phyloP scores from a whole-genome alignment of 2,113 vertebrate genomes.

The Uria lomvia region DNA sequence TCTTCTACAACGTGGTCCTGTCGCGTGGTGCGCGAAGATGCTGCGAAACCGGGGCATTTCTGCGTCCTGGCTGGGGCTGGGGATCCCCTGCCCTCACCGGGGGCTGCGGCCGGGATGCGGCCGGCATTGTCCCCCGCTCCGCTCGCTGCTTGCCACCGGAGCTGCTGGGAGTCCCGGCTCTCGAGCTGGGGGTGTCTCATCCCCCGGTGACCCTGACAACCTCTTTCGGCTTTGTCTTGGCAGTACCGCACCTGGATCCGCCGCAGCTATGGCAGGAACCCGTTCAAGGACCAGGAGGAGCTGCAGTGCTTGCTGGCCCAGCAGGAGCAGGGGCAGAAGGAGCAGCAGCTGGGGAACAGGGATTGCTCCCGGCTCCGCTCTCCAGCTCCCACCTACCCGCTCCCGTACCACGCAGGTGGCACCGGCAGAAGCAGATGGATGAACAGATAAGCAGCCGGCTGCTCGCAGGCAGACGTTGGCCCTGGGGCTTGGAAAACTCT shows the following conservation, averaged over 20 bases:
- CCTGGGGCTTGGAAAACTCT: background rate
- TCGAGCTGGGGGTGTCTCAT: background rate
- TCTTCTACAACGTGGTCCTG: rapidly evolving
- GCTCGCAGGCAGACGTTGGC: background rate
- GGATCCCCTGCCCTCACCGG: rapidly evolving
- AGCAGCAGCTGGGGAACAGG: constrained; percentile 54
- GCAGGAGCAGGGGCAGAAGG: constrained; percentile 71
- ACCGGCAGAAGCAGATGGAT: constrained; percentile 67
- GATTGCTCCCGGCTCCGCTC: constrained; percentile 48
- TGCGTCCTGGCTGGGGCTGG: background rate
- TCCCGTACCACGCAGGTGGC: constrained; percentile 55
- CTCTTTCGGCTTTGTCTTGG: background rate
- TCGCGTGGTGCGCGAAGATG: rapidly evolving
- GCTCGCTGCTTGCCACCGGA: rapidly evolving
- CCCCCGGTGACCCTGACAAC: rapidly evolving
- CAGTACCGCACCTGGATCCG: constrained; percentile 83
- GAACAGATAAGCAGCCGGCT: background rate
- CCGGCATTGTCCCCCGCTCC: rapidly evolving
- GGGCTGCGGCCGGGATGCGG: background rate
- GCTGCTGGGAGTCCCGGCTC: rapidly evolving
- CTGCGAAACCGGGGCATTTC: background rate
- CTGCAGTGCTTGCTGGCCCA: constrained; percentile 73
- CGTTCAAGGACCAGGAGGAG: constrained; percentile 81
- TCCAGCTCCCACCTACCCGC: background rate
- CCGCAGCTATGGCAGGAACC: constrained; percentile 72